A percentile compares a stretch with the other conserved stretches of the same genome.
These are phyloP conservation scores for Rhipidura dahli DNA, from an alignment of 2,113 vertebrate species.

Conservation along the genomic window DNA sequence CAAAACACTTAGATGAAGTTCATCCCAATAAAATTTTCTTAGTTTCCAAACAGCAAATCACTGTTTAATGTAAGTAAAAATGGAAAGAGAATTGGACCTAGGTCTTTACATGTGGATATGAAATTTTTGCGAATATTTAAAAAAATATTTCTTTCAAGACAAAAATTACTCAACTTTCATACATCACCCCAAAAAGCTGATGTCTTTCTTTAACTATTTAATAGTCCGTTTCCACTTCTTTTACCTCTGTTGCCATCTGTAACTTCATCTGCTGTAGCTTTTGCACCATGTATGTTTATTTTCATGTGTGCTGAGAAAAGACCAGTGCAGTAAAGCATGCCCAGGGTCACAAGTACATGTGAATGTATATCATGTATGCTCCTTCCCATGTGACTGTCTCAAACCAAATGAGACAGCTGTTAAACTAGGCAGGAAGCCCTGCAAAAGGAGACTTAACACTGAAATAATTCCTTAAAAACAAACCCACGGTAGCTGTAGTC, in stretches of 20 bases:
- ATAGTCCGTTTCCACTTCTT: neutral
- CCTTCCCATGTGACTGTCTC: neutral
- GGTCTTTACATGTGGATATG: neutral
- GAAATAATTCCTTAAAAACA: neutral
- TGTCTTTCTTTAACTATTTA: neutral
- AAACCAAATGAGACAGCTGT: neutral
- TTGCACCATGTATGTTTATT: neutral
- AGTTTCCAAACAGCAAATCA: neutral
- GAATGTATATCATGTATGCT: neutral
- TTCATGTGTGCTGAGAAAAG: neutral
- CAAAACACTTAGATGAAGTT: neutral
- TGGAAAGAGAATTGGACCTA: neutral
- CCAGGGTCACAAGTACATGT: neutral
- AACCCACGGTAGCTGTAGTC: neutral
- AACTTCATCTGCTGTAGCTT: neutral
- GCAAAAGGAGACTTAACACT: neutral
- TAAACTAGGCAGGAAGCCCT: neutral
- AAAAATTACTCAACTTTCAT: neutral
- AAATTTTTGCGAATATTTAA: neutral
- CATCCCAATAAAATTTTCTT: neutral
- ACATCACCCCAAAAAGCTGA: neutral
- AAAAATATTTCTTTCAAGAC: neutral
- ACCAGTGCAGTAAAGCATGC: neutral
- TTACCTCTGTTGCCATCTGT: neutral
- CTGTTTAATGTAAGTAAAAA: neutral